Evolutionary conservation across 2,113 vertebrate species (phyloP), one percentile per base, ranked within the genome.

Genomic region (Spermophilus dauricus): DNA sequence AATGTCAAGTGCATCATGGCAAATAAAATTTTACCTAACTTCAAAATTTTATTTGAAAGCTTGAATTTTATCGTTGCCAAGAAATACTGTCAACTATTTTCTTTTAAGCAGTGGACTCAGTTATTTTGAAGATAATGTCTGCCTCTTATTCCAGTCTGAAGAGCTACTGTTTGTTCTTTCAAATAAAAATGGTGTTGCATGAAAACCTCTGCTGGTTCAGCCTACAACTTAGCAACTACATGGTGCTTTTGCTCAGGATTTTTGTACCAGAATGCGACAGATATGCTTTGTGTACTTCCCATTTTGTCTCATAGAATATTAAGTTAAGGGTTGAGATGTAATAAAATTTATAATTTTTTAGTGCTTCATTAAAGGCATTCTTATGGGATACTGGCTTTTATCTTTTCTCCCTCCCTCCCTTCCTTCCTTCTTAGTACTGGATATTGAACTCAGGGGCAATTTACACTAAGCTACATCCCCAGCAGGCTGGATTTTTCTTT

Each of bases 41-140:
- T 93, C 51, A 75, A 34, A 81, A 51, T 81, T 85, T 34, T 94
- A 86, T 82, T 63, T 82, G 92, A 88, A 97, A 95, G 37, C 37
- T 87, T 42, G 24, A 77, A 65, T 96, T 94, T 94, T 82, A 77
- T 89, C 92, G 39, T 18, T 95, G 58, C 32, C 42, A 77, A 61
- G 83, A 91, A 96, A 93, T 72, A 76, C 16, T 73, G 53, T 80
- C 53, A 53, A 16, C 77, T 91, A 32, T 95, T 94, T 96, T 85
- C 72, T 28, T 53, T 80, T 51, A 94, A 69, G 26, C 22, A 90
- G 63, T 34, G 51, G 82, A n/a, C 42, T 77, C 42, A 28, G 45
- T 48, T 76, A 51, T 92, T 96, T 93, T 70, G 72, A 70, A 88
- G 39, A 85, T 16, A 88, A 34, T 83, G 17, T 77, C 26, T 72